Percentiles rank a stretch among this genome's conserved stretches.
Evolutionary conservation across 2,888 invertebrate genomes (phyloP).

Genomic region (Pyrrhopygopsis socrates): DNA sequence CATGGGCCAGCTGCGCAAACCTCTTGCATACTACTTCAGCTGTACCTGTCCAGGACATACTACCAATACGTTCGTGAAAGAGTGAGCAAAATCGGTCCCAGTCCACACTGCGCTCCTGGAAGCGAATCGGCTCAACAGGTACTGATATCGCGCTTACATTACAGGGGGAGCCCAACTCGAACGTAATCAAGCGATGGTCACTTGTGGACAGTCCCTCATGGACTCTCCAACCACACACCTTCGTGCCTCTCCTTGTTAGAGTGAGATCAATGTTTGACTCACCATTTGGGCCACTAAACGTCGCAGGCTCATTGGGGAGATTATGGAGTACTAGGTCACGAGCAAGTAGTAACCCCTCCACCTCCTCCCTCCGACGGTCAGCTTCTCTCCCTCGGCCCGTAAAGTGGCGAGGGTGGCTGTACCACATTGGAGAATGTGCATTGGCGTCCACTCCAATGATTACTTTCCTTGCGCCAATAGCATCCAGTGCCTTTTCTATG

Average conservation of each 20-base stretch:
- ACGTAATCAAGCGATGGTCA: slow-evolving; percentile 79
- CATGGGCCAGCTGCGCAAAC: slow-evolving; percentile 30
- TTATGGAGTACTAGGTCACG: slow-evolving; percentile 35
- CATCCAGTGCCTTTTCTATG: not conserved
- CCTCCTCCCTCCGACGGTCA: slow-evolving; percentile 10
- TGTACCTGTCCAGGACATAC: slow-evolving; percentile 49
- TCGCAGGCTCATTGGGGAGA: slow-evolving; percentile 21
- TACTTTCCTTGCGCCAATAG: no score
- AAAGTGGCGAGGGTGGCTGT: slow-evolving; percentile 36
- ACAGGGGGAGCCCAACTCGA: no score
- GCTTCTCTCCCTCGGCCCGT: slow-evolving; percentile 47
- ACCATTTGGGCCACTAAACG: slow-evolving; percentile 51
- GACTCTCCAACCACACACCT: slow-evolving; percentile 22
- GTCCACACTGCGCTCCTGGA: slow-evolving; percentile 11
- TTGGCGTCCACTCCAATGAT: slow-evolving; percentile 34
- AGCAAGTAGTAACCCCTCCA: slow-evolving; percentile 59
- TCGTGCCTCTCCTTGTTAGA: not conserved
- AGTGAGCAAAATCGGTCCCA: slow-evolving; percentile 15
- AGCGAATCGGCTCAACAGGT: not conserved
- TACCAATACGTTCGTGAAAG: slow-evolving; percentile 23
- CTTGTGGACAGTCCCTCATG: slow-evolving; percentile 63
- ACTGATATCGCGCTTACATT: no score
- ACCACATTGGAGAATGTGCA: slow-evolving; percentile 73
- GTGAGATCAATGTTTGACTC: slow-evolving; percentile 64
- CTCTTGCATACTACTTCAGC: slow-evolving; percentile 4